Evolutionary conservation across 1,140 invertebrate species (phyloP).

Genomic region (Capitella teleta): DNA sequence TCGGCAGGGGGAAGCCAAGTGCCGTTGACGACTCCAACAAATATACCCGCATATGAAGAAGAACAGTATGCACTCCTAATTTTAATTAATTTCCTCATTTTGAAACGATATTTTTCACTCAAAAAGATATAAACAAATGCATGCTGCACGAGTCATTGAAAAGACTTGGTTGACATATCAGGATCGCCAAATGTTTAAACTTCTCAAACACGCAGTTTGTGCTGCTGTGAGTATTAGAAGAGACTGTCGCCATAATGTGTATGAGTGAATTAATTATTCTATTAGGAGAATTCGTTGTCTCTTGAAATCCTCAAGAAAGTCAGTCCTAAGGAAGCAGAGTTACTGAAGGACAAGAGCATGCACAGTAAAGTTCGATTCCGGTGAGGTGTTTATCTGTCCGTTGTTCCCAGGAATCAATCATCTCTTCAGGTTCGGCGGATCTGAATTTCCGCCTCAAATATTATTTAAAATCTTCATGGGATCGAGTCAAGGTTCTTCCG

Average conservation of each 20-base stretch:
- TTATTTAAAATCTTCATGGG: slow-evolving; percentile 39
- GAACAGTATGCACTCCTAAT: too few species aligned
- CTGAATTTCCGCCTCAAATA: slow-evolving; percentile 41
- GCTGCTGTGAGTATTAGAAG: slow-evolving; percentile 32
- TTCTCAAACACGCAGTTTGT: slow-evolving; percentile 40
- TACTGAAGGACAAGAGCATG: slow-evolving; percentile 32
- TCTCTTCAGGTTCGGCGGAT: slow-evolving; percentile 35
- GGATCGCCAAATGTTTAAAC: slow-evolving; percentile 36
- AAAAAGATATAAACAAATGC: too few species aligned
- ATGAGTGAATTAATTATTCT: neutral
- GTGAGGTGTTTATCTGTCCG: slow-evolving; percentile 15
- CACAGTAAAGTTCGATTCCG: slow-evolving; percentile 36
- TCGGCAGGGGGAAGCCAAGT: too few species aligned
- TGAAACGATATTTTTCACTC: too few species aligned
- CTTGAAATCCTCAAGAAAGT: slow-evolving; percentile 38
- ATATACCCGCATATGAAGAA: too few species aligned
- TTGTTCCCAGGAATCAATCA: neutral
- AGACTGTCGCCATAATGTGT: neutral
- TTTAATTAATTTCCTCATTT: too few species aligned
- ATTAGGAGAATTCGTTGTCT: slow-evolving; percentile 37
- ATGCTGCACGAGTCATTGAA: slow-evolving; percentile 23
- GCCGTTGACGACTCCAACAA: too few species aligned
- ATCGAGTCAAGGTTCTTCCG: slow-evolving; percentile 22
- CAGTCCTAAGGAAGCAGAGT: slow-evolving; percentile 35
- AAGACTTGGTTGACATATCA: slow-evolving; percentile 33